Evolutionary conservation across 1,140 invertebrate genomes (phyloP), one percentile per base, ranked within the genome.

Genomic region (Phymorhynchus buccinoides): DNA sequence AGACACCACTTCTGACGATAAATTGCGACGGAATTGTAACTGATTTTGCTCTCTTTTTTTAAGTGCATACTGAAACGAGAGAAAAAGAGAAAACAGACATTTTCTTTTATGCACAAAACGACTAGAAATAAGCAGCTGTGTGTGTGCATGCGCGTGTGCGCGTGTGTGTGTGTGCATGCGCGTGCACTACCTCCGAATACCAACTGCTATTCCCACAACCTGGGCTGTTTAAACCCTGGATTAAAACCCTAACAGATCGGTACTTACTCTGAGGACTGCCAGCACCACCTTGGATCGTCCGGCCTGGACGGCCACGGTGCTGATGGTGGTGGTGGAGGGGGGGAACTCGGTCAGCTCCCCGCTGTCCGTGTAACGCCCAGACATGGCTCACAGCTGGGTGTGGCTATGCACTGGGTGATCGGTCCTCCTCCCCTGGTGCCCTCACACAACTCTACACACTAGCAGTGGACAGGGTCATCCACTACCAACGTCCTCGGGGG

Each of bases 261-360:
- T 86, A 94, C 96, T 95, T 96, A 98, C 97, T 95, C 97, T 96
- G 84, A 98, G 94, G 84, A 98, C 94, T 85, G 97, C 97, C 90
- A 98, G 96, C 90, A 98, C 96, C 89, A 98, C 95, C 91, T 96
- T 95, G 16, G 97, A 96, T 87, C 95, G 95, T 87, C 97, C 97
- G 91, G 97, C 97, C 92, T 97, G 96, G 48, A 98, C 96, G 27
- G 97, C 97, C 88, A 98, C 97, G 30, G 97, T 98, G 92, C 96
- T 97, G 89, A 98, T 96, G 86, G 97, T 97, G 41, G 97, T 98
- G 30, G 96, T 92, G 39, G 92, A 91, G 62, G 91, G 89, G 62
- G 90, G 89, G 84, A 91, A 85, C 84, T 92, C 91, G 86, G 91
- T 89, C 56, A 93, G 86, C 83, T 93, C 91, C 81, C 88, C 90